Percentiles rank a stretch among this genome's conserved stretches.
These are phyloP conservation scores for Poeciliopsis presidionis DNA, from an alignment of 2,797 vertebrate species.

Conservation along the genomic window DNA sequence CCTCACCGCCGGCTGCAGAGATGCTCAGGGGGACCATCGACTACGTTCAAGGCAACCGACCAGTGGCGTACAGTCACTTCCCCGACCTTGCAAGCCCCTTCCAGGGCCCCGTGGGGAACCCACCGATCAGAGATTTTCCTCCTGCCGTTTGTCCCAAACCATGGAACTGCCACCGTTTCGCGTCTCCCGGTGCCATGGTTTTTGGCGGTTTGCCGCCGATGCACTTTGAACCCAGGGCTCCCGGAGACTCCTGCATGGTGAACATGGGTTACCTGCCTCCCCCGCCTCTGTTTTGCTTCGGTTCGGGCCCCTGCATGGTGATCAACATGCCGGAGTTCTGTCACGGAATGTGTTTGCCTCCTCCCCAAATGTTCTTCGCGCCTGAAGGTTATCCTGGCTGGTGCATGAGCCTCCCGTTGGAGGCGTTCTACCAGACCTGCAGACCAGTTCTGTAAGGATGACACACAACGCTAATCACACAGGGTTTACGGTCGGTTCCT, in stretches of 20 bases:
- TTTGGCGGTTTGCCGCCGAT: fast-evolving
- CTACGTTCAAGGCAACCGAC: neutral
- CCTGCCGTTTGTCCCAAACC: neutral
- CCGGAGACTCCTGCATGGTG: neutral
- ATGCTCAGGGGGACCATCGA: fast-evolving
- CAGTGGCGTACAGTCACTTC: neutral
- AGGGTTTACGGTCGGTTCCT: neutral
- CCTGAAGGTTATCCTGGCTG: neutral
- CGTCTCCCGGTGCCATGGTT: neutral
- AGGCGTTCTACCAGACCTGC: neutral
- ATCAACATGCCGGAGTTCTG: neutral
- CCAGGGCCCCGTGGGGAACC: neutral
- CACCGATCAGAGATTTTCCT: neutral
- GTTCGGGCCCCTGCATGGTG: neutral
- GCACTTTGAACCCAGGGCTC: neutral
- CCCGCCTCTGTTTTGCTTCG: fast-evolving
- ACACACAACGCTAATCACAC: neutral
- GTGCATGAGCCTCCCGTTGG: neutral
- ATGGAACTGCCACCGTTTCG: neutral
- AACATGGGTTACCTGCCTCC: no score
- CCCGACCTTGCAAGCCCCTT: neutral
- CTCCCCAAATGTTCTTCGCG: fast-evolving
- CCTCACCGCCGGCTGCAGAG: neutral
- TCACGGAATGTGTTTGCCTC: fast-evolving
- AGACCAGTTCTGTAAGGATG: slow-evolving; percentile 19